Conservation (phyloP, 2,113 vertebrate species). For the Choloepus hoffmanni region DNA sequence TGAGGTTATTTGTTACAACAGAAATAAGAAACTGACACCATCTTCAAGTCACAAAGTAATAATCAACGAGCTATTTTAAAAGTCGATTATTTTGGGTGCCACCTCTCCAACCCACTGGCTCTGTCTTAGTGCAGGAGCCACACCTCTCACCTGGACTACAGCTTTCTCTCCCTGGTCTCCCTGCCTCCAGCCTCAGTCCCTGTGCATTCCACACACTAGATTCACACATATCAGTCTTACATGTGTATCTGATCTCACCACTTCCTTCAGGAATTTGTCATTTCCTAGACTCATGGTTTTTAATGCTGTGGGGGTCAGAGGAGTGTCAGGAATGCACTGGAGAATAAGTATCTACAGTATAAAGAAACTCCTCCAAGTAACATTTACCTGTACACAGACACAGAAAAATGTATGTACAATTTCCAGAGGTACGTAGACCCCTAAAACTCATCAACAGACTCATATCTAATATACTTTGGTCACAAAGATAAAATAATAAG, state of each 20-base stretch:
- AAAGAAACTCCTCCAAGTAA: background rate
- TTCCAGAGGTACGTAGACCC: background rate
- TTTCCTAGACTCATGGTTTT: background rate
- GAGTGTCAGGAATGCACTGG: background rate
- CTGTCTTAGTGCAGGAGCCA: background rate
- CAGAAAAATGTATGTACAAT: background rate
- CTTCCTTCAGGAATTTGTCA: background rate
- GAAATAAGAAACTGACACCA: background rate
- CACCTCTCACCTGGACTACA: background rate
- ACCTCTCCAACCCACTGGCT: background rate
- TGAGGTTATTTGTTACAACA: background rate
- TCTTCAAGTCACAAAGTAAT: background rate
- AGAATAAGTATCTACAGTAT: background rate
- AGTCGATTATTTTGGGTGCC: background rate
- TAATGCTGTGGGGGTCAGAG: background rate
- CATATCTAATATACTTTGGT: background rate
- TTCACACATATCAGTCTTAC: background rate
- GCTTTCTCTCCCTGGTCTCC: accelerated
- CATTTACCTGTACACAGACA: background rate
- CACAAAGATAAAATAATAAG: background rate
- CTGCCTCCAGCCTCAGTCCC: background rate
- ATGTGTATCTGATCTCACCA: background rate
- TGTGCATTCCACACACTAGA: background rate
- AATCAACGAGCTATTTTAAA: background rate
- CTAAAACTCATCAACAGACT: background rate